Base-by-base conservation (phyloP, 2,888 invertebrate species). In the Odontothrips loti region DNA sequence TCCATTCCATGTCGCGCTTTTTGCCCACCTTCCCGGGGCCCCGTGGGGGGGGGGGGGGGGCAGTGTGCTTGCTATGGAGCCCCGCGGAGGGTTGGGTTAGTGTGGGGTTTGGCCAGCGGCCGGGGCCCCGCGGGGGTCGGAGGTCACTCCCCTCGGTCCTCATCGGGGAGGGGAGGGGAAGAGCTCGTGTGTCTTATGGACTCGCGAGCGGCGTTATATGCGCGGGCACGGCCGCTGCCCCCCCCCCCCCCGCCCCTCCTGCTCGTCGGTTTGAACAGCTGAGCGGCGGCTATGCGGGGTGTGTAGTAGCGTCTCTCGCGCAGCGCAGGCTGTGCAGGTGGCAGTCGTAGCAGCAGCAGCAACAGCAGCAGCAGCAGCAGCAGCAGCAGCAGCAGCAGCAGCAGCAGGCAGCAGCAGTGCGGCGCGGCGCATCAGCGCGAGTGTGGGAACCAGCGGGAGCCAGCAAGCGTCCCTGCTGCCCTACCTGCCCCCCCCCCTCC, bases 211-310 rank as follows among this genome's bases (percentile, higher is more conserved):
- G 3, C 34, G 34, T 6, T 6, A 6, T 43, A 43, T 43, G 34
- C 34, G 34, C 34, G 34, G 34, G 6, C 34, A 43, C 34, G 34
- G 34, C 34, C 23, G 58, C 58, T 12, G 27, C 10, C 11, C 68
- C 27, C 27, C 8, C 27, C 1, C 27, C 12, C 2, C 34, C 3
- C 34, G 3, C 2, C 6, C 34, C 2, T 43, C 68, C 23, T 23
- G n/a, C 23, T 8, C 23, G 23, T 23, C 23, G 68, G 68, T 75
- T 75, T 75, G 68, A 75, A 75, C 68, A 75, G 68, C 68, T 75
- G 68, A 75, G 68, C 68, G 6, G 68, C 23, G 27, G 17, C 20
- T 11, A 6, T 20, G 58, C 20, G 10, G 68, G 58, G 58, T 17
- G 58, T n/a, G n/a, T n/a, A n/a, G n/a, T n/a, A n/a, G n/a, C n/a